A percentile compares a stretch with the other conserved stretches of the same genome.
These are phyloP conservation scores for Himalopsyche tibetana DNA, from an alignment of 2,888 invertebrate genomes.

Conservation along the genomic window DNA sequence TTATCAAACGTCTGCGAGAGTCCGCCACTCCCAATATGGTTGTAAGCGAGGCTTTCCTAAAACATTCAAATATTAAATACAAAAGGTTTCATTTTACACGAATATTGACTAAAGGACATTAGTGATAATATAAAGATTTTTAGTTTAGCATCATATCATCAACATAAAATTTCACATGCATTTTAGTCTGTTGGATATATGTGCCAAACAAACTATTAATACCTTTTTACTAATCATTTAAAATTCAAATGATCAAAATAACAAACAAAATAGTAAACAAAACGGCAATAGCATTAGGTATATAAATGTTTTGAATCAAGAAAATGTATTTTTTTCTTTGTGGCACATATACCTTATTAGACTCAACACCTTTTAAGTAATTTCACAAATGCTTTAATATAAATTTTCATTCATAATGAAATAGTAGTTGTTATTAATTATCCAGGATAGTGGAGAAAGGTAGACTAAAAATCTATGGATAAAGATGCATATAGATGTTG, in stretches of 20 bases:
- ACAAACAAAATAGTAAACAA: no score
- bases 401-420: no score
- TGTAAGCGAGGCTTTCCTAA: not conserved
- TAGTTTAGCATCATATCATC: not conserved
- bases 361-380: no score
- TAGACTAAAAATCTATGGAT: constrained; percentile 8
- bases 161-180: not conserved
- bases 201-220: not conserved
- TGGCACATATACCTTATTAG: no score
- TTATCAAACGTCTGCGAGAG: not conserved
- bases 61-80: not conserved
- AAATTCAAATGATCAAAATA: no score
- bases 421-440: no score
- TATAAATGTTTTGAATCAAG: no score
- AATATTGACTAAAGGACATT: not conserved
- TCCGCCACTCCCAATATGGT: not conserved
- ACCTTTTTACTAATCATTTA: no score
- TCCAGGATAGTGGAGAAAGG: no score
- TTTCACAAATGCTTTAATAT: no score
- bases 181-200: not conserved
- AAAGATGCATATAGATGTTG: not conserved
- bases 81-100: not conserved
- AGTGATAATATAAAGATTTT: not conserved
- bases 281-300: no score
- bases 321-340: no score